phyloP scores from a whole-genome alignment of 2,888 invertebrate genomes.

The Troides oblongomaculatus region DNA sequence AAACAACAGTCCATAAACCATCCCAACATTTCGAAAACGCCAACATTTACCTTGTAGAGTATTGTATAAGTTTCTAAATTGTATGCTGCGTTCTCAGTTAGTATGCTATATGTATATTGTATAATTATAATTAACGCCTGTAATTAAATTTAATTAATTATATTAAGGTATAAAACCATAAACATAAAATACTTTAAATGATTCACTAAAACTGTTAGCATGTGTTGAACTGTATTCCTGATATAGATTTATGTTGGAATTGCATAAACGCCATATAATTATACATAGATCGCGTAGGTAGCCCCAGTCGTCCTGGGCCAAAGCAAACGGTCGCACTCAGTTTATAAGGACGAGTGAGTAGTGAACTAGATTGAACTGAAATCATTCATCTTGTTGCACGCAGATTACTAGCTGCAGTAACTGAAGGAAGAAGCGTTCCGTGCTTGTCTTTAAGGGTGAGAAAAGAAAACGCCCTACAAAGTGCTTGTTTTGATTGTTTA shows the following conservation, averaged over 20 bases:
- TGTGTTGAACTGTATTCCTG: background rate
- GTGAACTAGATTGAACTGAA: conserved; percentile 9
- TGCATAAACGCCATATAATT: conserved; percentile 6
- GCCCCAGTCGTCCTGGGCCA: conserved; percentile 17
- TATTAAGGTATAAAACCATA: too few relatives aligned
- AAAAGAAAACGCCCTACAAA: conserved; percentile 27
- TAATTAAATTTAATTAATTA: background rate
- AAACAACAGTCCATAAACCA: conserved; percentile 17
- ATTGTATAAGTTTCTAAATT: background rate
- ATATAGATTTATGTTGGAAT: background rate
- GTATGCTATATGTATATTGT: background rate
- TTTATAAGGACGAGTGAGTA: conserved; percentile 10
- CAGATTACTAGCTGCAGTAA: conserved; percentile 24
- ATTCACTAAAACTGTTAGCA: background rate
- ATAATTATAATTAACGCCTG: background rate
- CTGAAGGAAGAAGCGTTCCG: conserved; percentile 17
- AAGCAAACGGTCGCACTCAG: conserved; percentile 2
- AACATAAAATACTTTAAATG: background rate
- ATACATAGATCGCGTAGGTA: conserved; percentile 11
- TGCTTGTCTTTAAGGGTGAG: conserved; percentile 27
- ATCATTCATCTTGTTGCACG: conserved; percentile 18
- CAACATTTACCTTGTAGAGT: background rate
- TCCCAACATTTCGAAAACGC: conserved; percentile 1
- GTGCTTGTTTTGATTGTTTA: conserved; percentile 24
- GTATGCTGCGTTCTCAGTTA: background rate